Evolutionary conservation across 2,888 invertebrate genomes (phyloP).

Genomic region (Ichneumoninae sp.): DNA sequence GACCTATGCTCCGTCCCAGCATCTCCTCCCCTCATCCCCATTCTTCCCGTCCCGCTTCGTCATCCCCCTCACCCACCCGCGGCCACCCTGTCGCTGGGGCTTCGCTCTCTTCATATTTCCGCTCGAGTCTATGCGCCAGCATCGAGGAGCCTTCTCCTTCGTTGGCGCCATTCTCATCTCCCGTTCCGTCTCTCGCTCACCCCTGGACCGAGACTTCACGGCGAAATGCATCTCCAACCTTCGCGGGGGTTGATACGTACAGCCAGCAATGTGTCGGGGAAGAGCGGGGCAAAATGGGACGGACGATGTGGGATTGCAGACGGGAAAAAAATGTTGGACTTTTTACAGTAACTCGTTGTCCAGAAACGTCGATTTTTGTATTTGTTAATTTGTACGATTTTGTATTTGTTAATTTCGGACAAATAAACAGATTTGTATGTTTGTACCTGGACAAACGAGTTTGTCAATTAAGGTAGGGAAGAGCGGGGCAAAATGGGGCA

Average conservation of each 20-base stretch:
- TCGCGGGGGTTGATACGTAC: conserved; percentile 13
- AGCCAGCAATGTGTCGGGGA: too few relatives aligned
- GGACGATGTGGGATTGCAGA: too few relatives aligned
- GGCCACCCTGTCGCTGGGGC: neutral
- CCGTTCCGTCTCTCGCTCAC: conserved; percentile 65
- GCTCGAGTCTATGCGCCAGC: conserved; percentile 30
- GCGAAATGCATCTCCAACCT: conserved; percentile 44
- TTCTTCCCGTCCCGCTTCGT: conserved; percentile 50
- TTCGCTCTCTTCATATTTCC: conserved; percentile 60
- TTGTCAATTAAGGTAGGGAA: too few relatives aligned
- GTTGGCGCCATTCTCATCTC: conserved; percentile 62
- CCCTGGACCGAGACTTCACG: conserved; percentile 42
- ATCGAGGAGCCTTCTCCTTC: conserved; percentile 19
- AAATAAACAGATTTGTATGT: too few relatives aligned
- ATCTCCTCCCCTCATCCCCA: conserved; percentile 24
- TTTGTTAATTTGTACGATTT: too few relatives aligned
- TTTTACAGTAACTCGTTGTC: too few relatives aligned
- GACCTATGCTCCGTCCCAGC: conserved; percentile 5
- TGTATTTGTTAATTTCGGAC: too few relatives aligned
- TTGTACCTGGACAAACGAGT: too few relatives aligned
- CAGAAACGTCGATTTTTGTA: too few relatives aligned
- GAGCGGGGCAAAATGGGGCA: too few relatives aligned
- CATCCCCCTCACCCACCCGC: conserved; percentile 26
- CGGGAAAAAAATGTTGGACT: too few relatives aligned
- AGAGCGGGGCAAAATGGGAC: too few relatives aligned